Conservation (phyloP, 2,888 invertebrate species). For the Volucella inanis region DNA sequence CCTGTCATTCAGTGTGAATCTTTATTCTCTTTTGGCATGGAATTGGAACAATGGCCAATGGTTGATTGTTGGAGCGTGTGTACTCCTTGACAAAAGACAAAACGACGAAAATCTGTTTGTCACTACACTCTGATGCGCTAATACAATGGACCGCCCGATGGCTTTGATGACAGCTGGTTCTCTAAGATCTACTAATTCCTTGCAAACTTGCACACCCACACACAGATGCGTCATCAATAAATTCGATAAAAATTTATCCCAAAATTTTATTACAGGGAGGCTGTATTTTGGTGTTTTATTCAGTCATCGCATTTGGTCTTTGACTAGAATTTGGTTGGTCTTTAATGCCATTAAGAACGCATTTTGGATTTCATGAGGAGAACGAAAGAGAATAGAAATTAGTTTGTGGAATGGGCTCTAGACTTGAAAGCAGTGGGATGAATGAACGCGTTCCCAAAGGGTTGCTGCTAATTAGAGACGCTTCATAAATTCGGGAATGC, state of each 20-base stretch:
- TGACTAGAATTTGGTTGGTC: constrained; percentile 22
- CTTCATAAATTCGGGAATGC: constrained; percentile 74
- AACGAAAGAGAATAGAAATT: background rate
- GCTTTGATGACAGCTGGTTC: background rate
- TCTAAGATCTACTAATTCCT: constrained; percentile 46
- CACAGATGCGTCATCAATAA: constrained; percentile 41
- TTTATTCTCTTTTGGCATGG: constrained; percentile 39
- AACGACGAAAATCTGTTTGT: constrained; percentile 64
- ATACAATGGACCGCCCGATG: constrained; percentile 42
- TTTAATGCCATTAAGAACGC: constrained; percentile 62
- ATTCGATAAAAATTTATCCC: constrained; percentile 64
- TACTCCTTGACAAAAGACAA: constrained; percentile 17
- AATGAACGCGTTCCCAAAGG: constrained; percentile 57
- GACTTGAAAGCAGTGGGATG: constrained; percentile 20
- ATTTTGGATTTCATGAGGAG: constrained; percentile 42
- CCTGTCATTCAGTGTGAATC: constrained; percentile 62
- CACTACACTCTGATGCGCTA: constrained; percentile 69
- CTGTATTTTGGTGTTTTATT: background rate
- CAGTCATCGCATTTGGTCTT: background rate
- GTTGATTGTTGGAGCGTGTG: constrained; percentile 16
- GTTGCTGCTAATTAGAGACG: constrained; percentile 72
- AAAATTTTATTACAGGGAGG: constrained; percentile 43
- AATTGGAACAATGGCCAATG: constrained; percentile 59
- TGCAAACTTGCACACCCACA: constrained; percentile 62
- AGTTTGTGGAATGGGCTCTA: background rate